Evolutionary conservation across 2,888 invertebrate genomes (phyloP), one percentile per base, ranked within the genome.

Genomic region (Dryomyza anilis): DNA sequence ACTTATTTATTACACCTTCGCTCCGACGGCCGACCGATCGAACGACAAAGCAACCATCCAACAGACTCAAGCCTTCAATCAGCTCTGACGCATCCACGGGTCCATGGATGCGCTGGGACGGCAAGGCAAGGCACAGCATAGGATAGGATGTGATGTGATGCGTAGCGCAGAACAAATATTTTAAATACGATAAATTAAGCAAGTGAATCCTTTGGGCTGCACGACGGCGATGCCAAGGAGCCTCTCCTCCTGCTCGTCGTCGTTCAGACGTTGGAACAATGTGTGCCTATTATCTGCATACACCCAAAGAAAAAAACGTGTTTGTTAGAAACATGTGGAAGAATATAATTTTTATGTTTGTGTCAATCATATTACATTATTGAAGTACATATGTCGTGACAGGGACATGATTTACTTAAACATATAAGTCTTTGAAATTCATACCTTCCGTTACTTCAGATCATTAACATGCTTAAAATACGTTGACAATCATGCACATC

Each of bases 111-210:
- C 29, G 21, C 29, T 61, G 43, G 29, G n/a, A n/a, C n/a, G n/a
- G n/a, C n/a, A n/a, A n/a, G n/a, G n/a, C n/a, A n/a, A n/a, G n/a
- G n/a, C n/a, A n/a, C n/a, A n/a, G n/a, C n/a, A n/a, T n/a, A n/a
- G n/a, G n/a, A n/a, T n/a, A n/a, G n/a, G n/a, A n/a, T n/a, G n/a
- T n/a, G n/a, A n/a, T n/a, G n/a, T n/a, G n/a, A n/a, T 61, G 61
- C 61, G 61, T 53, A 43, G 16, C 43, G 61, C 29, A 61, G 61
- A 61, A 53, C 53, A 61, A 61, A 61, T 61, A 61, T 52, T 61
- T 61, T 61, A 61, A 61, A 61, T 53, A 61, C 61, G 30, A 61
- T 61, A 61, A 61, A 61, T 61, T 61, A 61, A 61, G 61, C 53
- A 29, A 23, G 53, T 21, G 39, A 14, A 61, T 39, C 53, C 61